Evolutionary conservation across 2,888 invertebrate species (phyloP), one percentile per base, ranked within the genome.

Genomic region (Zaprionus bogoriensis): DNA sequence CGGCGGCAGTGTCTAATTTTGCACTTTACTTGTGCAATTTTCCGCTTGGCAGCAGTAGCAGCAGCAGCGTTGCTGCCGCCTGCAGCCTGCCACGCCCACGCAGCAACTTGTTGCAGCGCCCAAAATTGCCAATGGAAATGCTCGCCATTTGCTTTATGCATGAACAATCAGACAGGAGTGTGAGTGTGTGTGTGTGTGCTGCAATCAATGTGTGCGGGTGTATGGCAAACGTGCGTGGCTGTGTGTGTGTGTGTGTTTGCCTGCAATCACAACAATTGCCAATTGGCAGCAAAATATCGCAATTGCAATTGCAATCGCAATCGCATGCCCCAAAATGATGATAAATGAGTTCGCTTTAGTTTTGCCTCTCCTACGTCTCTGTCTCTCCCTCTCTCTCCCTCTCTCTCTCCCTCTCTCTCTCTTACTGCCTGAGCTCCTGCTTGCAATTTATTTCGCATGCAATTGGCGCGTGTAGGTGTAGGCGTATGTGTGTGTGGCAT

Each of bases 11-110:
- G 62, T 62, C 76, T 74, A 75, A 74, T 75, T 75, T 75, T 75
- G 62, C 64, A 75, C 76, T 74, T 74, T 75, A 73, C 74, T 75
- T 75, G 66, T 75, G 76, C 66, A 75, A 75, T 75, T 75, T 75
- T 75, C 73, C 69, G 74, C 73, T 73, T 69, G 62, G 63, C 58
- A 73, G 69, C 61, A 27, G 6, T 51, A 32, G 69, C 66, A 62
- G 63, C 58, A 73, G 69, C 61, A 27, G 6, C 54, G 38, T 60
- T 58, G 48, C 41, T 44, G 64, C 50, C 67, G 64, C 50, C 67
- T 72, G 72, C 67, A 62, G 70, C 32, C 10, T 17, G n/a, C 17
- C 7, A 17, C 9, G 25, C 4, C n/a, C 0, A 12, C 10, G 46
- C 69, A 44, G 30, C 41, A 42, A 75, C 75, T 58, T 75, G 75